Conservation (phyloP, 64 coral and sea anemone species). For the Stichodactyla mertensii region DNA sequence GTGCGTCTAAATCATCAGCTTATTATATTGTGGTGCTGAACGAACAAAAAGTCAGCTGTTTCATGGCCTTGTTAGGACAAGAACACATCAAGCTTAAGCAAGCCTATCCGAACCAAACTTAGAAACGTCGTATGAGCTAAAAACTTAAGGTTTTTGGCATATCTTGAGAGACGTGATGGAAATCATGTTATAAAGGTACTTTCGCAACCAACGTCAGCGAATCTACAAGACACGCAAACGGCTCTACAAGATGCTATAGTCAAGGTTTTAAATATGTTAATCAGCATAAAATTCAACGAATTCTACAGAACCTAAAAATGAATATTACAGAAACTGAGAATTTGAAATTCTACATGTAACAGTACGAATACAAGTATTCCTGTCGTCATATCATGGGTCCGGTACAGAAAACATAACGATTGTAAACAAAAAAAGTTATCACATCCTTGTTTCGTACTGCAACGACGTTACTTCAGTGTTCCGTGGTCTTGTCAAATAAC, state of each 20-base stretch:
- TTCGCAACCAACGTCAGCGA: not conserved
- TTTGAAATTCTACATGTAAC: not conserved
- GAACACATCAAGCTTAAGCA: not conserved
- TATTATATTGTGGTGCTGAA: not conserved
- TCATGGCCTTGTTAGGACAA: not conserved
- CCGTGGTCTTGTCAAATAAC: not conserved
- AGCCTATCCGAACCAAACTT: not conserved
- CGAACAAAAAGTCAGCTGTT: slow-evolving; percentile 12
- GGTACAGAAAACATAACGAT: not conserved
- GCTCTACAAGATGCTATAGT: not conserved
- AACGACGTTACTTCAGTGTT: not conserved
- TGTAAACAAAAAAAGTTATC: not conserved
- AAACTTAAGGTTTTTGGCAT: not conserved
- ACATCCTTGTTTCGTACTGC: not conserved
- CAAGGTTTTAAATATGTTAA: not conserved
- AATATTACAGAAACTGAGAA: slow-evolving; percentile 1
- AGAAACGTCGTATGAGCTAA: not conserved
- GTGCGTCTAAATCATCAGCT: no score
- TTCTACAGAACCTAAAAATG: not conserved
- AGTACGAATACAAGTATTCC: not conserved
- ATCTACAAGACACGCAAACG: no score
- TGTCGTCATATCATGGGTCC: slow-evolving; percentile 16
- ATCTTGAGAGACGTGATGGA: not conserved
- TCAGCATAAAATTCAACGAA: not conserved
- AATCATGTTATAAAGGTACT: not conserved